phyloP scores from a whole-genome alignment of 2,888 invertebrate species.

The Schrankia costaestrigalis region DNA sequence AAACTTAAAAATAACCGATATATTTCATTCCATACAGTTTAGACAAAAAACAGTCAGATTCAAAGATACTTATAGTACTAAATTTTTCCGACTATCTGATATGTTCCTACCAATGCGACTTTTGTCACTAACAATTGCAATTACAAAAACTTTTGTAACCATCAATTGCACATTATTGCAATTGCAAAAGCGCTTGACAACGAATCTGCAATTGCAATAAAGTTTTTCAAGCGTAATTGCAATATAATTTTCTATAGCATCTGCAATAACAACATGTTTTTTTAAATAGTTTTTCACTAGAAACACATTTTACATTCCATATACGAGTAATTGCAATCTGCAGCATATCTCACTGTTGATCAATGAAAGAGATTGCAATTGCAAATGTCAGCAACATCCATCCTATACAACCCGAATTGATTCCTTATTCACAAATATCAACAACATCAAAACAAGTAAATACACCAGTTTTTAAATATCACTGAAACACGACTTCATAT shows the following conservation, averaged over 20 bases:
- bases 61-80: constrained; percentile 80
- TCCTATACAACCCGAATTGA: constrained; percentile 58
- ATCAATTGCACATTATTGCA: no score
- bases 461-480: constrained; percentile 47
- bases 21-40: constrained; percentile 31
- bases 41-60: constrained; percentile 56
- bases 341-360: no score
- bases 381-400: constrained; percentile 2
- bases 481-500: constrained; percentile 38
- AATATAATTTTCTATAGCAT: no score
- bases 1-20: constrained; percentile 54
- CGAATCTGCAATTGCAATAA: no score
- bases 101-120: constrained; percentile 54
- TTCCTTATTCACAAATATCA: constrained; percentile 77
- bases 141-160: no score
- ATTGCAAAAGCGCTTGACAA: no score
- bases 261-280: no score
- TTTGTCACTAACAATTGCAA: constrained; percentile 16
- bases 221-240: no score
- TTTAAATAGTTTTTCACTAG: no score
- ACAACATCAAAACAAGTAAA: constrained; percentile 80
- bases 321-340: constrained; percentile 2
- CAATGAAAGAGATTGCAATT: constrained; percentile 6
- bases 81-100: constrained; percentile 67
- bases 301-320: constrained; percentile 9